Base-by-base conservation (phyloP, 2,113 vertebrate species). In the Pelmatolapia mariae region DNA sequence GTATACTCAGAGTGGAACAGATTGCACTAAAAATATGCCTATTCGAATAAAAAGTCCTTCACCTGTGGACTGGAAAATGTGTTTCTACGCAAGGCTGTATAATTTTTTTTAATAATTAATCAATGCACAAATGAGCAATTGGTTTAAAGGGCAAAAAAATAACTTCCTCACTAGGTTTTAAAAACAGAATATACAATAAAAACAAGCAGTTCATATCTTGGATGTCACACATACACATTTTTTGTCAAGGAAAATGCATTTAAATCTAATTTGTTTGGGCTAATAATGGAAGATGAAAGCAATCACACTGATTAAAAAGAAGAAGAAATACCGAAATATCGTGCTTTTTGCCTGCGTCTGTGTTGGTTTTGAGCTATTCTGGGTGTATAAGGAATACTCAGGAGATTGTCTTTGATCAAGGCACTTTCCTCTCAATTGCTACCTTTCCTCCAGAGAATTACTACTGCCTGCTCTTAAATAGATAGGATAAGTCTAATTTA, bases 401-500 rank as follows among this genome's bases (percentile, higher is more conserved):
- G 8, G 33, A 38, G 22, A 63, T 66, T 82, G 31, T 79, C 81
- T 45, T 82, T 80, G 89, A 71, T 59, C 18, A 13, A 40, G 22
- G 33, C 56, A 63, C 24, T 3, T 10, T 15, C 5, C 57, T 85
- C 29, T 80, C 26, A 84, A 47, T 68, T 66, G 33, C 53, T 87
- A 24, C 54, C 15, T 52, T 24, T 22, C 3, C 26, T 18, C 26
- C 68, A 71, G 24, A 59, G 57, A 80, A 57, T 73, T 45, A 38
- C 66, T 50, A 7, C 29, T 1, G n/a, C 63, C 40, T 73, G n/a
- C 40, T 24, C 15, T 52, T 88, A 24, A 36, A 43, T 76, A 78
- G 43, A 57, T 15, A 68, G 61, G 26, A 89, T 73, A 26, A 56
- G 38, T 61, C 26, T 45, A n/a, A 86, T 80, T 78, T 47, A 84